Base-by-base conservation (phyloP, 2,113 vertebrate species). In the Mus spicilegus region DNA sequence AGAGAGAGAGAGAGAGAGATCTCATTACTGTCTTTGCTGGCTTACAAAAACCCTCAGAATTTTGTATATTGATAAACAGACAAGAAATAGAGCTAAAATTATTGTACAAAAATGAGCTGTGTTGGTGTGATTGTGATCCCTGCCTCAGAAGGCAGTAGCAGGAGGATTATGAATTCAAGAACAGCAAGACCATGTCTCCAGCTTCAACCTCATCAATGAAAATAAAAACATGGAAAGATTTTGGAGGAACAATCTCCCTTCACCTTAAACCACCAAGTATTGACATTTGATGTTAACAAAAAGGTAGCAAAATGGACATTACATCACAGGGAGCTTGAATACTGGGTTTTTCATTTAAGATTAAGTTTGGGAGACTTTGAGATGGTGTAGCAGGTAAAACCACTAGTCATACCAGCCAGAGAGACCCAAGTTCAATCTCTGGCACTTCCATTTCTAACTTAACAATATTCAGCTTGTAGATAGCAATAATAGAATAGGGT, bases 271-370 rank as follows among this genome's bases (percentile, higher is more conserved):
- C 17, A 65, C 20, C 36, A 39, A 17, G 14, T 42, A 30, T 20
- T 63, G 30, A 58, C 65, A 70, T 72, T 91, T 82, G 90, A 69
- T 7, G 30, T 22, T n/a, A 61, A n/a, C 24, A 22, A 89, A 54
- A 78, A 67, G 49, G 10, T 26, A 87, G n/a, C 8, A 72, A 19
- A 88, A 84, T 51, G 36, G 61, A 73, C 11, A 56, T 85, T 42
- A 84, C 5, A 63, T 67, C 33, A 80, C 36, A 90, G 46, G 22
- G 33, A 58, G 33, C 19, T 3, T 46, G n/a, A 90, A 85, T 0
- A 63, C 20, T 61, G 76, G 46, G 3, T 58, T 78, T 46, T 36
- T 90, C 84, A 82, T 89, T 91, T 87, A 63, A 89, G 88, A 92
- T 1, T 58, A 2, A 20, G 33, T 49, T 30, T 46, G 51, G 11